Percentiles rank a stretch among this genome's conserved stretches.
Evolutionary conservation across 2,797 vertebrate genomes (phyloP).

Genomic region (Acipenser oxyrinchus): DNA sequence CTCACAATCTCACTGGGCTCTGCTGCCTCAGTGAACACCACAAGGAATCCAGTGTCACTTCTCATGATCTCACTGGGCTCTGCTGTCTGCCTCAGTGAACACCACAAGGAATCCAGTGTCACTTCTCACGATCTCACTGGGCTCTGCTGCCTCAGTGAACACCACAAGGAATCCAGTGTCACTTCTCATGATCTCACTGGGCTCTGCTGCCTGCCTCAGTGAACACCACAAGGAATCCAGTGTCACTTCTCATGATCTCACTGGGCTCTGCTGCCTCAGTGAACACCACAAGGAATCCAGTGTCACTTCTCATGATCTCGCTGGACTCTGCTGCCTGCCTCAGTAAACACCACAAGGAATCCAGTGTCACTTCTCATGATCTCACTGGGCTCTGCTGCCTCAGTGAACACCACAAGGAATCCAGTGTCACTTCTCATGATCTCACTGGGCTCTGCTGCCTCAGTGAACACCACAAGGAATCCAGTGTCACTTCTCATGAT

Average conservation of each 20-base stretch:
- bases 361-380: conserved; percentile 21
- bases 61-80: too few relatives aligned
- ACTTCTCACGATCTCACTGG: too few relatives aligned
- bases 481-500: conserved; percentile 21
- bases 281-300: conserved; percentile 12
- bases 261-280: conserved; percentile 5
- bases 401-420: not conserved
- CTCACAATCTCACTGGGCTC: conserved; percentile 13
- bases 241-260: conserved; percentile 15
- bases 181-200: too few relatives aligned
- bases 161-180: too few relatives aligned
- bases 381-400: conserved; percentile 15
- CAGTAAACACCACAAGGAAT: not conserved
- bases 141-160: too few relatives aligned
- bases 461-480: not conserved
- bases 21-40: not conserved
- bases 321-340: conserved; percentile 7
- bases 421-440: conserved; percentile 21
- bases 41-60: conserved; percentile 23
- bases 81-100: too few relatives aligned
- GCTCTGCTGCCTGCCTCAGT: too few relatives aligned
- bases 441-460: conserved; percentile 14
- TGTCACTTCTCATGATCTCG: conserved; percentile 19
- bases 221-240: too few relatives aligned
- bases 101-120: too few relatives aligned